Evolutionary conservation across 2,113 vertebrate genomes (phyloP), one percentile per base, ranked within the genome.

Genomic region (Chinchilla lanigera): DNA sequence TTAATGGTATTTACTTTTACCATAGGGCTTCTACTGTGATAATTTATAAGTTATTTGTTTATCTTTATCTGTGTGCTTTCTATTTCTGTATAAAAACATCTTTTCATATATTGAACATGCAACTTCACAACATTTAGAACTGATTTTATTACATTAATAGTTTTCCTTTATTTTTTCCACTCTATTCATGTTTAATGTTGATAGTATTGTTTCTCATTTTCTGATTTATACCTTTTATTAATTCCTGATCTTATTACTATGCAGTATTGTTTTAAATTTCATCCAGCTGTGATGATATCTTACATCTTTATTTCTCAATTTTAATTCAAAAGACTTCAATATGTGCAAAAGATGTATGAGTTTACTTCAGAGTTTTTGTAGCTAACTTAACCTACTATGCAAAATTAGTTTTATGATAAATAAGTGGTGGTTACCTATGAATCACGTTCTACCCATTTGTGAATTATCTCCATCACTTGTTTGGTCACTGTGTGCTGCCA

Each of bases 11-110:
- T 24, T 84, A 84, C 38, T 90, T 56, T 82, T 38, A 50, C 13
- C 38, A 71, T 60, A 30, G 60, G 3, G 7, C 65, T n/a, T 89
- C 60, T 65, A 28, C 81, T 54, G 58, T 56, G 13, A 22, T 65
- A 87, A 65, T 41, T 91, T 65, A 47, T 16, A 87, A 96, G 19
- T 60, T 78, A 20, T 58, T 35, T 90, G 84, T 71, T 94, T 82
- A n/a, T n/a, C n/a, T n/a, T n/a, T n/a, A 58, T 35, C 14, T 83
- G 75, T 13, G 58, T 83, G 52, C 7, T 10, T 52, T 17, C n/a
- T n/a, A n/a, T n/a, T n/a, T n/a, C 24, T 69, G 30, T 69, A 38
- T 17, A 44, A 71, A 90, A 75, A 35, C 65, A 0, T 17, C 61
- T 84, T 82, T 90, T 54, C 54, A 5, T 80, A 4, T 60, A 41